These are phyloP conservation scores for Artibeus jamaicensis DNA, from an alignment of 2,797 vertebrate genomes.

Conservation along the genomic window DNA sequence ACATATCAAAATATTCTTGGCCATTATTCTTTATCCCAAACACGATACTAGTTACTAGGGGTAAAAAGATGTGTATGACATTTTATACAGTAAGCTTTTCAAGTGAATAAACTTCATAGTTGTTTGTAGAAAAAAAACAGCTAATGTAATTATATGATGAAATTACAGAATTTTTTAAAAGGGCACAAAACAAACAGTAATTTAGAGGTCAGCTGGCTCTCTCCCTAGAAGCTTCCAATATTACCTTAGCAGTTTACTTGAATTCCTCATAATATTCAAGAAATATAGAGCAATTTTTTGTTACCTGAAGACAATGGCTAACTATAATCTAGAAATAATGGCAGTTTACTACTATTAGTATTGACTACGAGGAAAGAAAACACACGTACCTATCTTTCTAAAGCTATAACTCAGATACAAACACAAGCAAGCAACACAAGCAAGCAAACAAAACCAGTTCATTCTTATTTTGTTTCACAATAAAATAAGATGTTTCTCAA, in stretches of 20 bases:
- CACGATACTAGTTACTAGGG: background rate
- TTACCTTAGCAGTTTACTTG: background rate
- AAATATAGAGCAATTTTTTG: background rate
- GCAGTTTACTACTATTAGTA: background rate
- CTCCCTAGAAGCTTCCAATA: background rate
- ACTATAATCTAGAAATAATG: slow-evolving; percentile 32
- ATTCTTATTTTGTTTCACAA: slow-evolving; percentile 2
- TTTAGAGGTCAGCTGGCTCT: background rate
- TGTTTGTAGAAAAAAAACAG: background rate
- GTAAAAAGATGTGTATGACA: background rate
- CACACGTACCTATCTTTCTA: background rate
- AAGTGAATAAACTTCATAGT: background rate
- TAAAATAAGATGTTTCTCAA: slow-evolving; percentile 3
- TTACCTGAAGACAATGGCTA: slow-evolving; percentile 26
- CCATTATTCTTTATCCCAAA: slow-evolving; percentile 11
- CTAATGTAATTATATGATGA: background rate
- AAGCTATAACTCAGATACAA: slow-evolving; percentile 17
- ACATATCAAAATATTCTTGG: background rate
- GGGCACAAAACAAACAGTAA: background rate
- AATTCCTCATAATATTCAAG: background rate
- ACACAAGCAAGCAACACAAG: background rate
- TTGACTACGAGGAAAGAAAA: background rate
- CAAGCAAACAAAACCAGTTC: background rate
- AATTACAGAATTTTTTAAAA: background rate
- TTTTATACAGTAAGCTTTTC: background rate